Evolutionary conservation across 2,888 invertebrate species (phyloP), one percentile per base, ranked within the genome.

Genomic region (Troglohyphantes excavatus): DNA sequence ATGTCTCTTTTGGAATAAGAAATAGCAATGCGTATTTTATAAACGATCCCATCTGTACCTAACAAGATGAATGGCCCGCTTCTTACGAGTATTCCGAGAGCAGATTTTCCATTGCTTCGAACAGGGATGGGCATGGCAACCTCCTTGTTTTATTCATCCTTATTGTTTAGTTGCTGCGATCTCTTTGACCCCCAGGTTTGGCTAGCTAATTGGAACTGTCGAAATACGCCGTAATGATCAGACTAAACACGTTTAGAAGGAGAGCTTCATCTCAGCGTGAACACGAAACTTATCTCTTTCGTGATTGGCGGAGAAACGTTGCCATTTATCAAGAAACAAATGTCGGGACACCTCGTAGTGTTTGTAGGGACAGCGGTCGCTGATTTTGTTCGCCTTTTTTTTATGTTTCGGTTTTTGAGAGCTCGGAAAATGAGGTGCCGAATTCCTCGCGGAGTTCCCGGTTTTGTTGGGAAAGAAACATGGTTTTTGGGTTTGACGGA

Each of bases 181-280:
- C 87, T 75, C 65, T 39, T 6, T 65, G 87, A 87, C 87, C 87
- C 59, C 72, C 26, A 43, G 86, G 79, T 72, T 86, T 72, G 63
- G 79, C 87, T 59, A 73, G 73, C 75, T 87, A 87, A 87, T 87
- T 87, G 87, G 81, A 87, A 79, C 87, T 72, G 86, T 86, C 86
- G 78, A 86, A 86, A 79, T 68, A 72, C 21, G 23, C 70, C 61
- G 72, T 86, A 86, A 86, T 86, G 79, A 81, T 79, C 81, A 81
- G 81, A 68, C 81, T 81, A 73, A 87, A 87, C 87, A 87, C 81
- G 85, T 85, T 78, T 78, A 39, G 53, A 63, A 61, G 78, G 19
- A 26, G 70, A 27, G 43, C 85, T 70, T 78, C 53, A 63, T 29
- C 86, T 63, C 68, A 68, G 85, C 85, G 85, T 39, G 68, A 86